These are phyloP conservation scores for Ochlodes sylvanus DNA, from an alignment of 2,888 invertebrate genomes.

Conservation along the genomic window DNA sequence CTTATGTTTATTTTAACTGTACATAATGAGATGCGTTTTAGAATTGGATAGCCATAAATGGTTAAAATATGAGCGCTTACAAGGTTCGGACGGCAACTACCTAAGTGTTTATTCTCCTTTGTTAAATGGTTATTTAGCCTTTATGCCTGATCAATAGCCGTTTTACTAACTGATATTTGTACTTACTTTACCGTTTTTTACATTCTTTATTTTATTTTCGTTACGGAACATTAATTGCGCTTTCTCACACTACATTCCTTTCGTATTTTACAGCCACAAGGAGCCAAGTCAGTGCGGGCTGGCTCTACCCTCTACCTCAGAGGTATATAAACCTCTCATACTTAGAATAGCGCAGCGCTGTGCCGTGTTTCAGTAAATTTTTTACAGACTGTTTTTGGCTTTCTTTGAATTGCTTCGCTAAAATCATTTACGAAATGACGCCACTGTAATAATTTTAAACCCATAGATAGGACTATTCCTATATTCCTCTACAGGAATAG, in stretches of 20 bases:
- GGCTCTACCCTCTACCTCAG: conserved; percentile 32
- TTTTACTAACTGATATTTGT: no score
- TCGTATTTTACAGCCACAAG: conserved; percentile 21
- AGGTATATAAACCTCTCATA: conserved; percentile 19
- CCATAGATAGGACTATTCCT: no score
- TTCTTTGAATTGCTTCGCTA: conserved; percentile 14
- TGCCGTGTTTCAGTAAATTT: conserved; percentile 21
- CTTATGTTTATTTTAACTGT: conserved; percentile 3
- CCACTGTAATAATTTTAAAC: background rate
- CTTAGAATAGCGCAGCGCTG: conserved; percentile 23
- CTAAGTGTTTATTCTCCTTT: no score
- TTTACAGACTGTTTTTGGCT: conserved; percentile 22
- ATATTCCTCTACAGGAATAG: no score
- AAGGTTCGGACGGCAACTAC: no score
- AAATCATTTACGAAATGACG: conserved; percentile 14
- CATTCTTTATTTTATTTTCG: background rate
- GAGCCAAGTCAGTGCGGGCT: conserved; percentile 22
- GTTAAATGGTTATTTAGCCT: no score
- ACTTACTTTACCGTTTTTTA: no score
- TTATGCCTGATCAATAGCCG: no score
- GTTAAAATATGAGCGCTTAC: no score
- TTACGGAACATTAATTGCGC: conserved; percentile 10
- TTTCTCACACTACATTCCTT: conserved; percentile 13
- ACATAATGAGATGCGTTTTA: no score
- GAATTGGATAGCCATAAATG: no score